Percentiles rank a stretch among this genome's conserved stretches.
Evolutionary conservation across 2,888 invertebrate genomes (phyloP).

Genomic region (Drosophila borborema): DNA sequence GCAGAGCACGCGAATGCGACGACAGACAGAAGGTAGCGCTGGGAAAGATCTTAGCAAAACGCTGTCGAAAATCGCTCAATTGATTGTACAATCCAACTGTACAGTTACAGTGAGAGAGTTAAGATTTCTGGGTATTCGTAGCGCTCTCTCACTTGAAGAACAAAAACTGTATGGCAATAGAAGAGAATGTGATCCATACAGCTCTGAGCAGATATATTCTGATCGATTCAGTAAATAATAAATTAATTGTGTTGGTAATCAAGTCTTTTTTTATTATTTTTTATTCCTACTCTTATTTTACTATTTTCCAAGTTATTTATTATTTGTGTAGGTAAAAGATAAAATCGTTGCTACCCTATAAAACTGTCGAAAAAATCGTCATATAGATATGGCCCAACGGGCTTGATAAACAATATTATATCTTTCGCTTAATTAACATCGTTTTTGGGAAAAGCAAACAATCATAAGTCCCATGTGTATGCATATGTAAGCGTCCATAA

Average conservation of each 20-base stretch:
- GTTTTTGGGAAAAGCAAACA: constrained; percentile 18
- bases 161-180: constrained; percentile 11
- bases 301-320: constrained; percentile 6
- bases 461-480: neutral
- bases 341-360: constrained; percentile 32
- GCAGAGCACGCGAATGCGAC: constrained; percentile 11
- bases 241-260: neutral
- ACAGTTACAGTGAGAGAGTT: constrained; percentile 37
- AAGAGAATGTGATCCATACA: constrained; percentile 14
- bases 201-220: neutral
- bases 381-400: constrained; percentile 57
- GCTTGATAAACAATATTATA: constrained; percentile 35
- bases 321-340: constrained; percentile 23
- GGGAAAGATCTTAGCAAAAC: constrained; percentile 45
- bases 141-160: constrained; percentile 26
- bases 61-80: constrained; percentile 60
- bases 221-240: constrained; percentile 4
- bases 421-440: constrained; percentile 30
- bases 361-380: constrained; percentile 47
- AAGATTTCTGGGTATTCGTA: neutral
- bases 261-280: neutral
- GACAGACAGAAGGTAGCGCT: constrained; percentile 14
- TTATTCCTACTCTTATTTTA: neutral
- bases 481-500: neutral
- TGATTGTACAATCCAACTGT: constrained; percentile 22